A percentile compares a stretch with the other conserved stretches of the same genome.
Evolutionary conservation across 1,140 invertebrate species (phyloP).

Genomic region (Trichogramma pretiosum): DNA sequence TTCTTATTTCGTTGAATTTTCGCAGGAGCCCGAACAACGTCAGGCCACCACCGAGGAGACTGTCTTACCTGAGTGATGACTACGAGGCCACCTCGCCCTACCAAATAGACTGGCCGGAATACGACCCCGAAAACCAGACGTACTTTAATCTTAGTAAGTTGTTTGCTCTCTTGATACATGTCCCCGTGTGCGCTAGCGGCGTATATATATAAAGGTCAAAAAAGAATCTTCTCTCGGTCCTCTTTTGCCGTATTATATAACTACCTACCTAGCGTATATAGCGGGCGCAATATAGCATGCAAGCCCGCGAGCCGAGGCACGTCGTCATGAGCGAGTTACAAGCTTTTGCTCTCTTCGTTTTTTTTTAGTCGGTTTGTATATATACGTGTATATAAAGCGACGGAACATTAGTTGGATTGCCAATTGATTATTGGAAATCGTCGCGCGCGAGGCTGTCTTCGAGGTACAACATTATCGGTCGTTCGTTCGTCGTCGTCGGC

Average conservation of each 20-base stretch:
- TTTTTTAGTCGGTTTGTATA: no score
- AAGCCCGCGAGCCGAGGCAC: no score
- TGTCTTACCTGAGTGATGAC: slow-evolving; percentile 48
- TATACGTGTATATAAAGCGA: not conserved
- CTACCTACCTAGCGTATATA: no score
- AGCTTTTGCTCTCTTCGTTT: no score
- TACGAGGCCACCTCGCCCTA: slow-evolving; percentile 51
- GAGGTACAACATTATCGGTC: no score
- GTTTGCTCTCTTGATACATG: not conserved
- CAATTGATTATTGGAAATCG: not conserved
- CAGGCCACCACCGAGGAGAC: slow-evolving; percentile 46
- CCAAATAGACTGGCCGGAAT: slow-evolving; percentile 71
- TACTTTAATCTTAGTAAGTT: slow-evolving; percentile 68
- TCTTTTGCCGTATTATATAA: not conserved
- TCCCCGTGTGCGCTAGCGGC: no score
- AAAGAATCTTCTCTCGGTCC: no score
- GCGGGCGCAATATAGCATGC: no score
- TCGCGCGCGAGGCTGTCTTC: no score
- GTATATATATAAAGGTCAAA: no score
- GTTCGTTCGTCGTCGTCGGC: no score
- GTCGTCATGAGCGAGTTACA: slow-evolving; percentile 2
- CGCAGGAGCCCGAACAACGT: slow-evolving; percentile 53
- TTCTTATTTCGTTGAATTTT: slow-evolving; percentile 11
- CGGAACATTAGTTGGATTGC: slow-evolving; percentile 5
- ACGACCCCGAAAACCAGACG: slow-evolving; percentile 58